Evolutionary conservation across 2,888 invertebrate species (phyloP).

Genomic region (Meloe dianella): DNA sequence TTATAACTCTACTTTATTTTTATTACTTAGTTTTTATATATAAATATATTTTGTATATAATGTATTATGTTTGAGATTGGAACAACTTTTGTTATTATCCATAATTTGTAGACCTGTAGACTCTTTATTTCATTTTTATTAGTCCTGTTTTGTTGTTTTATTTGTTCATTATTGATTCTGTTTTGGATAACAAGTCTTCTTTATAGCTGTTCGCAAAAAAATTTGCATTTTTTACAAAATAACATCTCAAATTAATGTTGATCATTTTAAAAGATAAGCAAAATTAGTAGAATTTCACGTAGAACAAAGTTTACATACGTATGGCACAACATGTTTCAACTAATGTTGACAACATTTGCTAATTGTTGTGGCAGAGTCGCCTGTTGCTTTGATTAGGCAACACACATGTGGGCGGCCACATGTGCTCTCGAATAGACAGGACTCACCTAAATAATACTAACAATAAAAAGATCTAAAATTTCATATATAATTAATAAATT

Average conservation of each 20-base stretch:
- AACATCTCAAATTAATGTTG: not conserved
- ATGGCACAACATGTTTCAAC: too few species aligned
- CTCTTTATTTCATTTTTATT: not conserved
- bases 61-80: not conserved
- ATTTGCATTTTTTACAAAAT: constrained; percentile 2
- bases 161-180: constrained; percentile 3
- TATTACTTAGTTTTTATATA: not conserved
- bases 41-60: constrained; percentile 1
- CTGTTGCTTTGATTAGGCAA: too few species aligned
- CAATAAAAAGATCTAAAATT: too few species aligned
- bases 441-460: too few species aligned
- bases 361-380: too few species aligned
- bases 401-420: too few species aligned
- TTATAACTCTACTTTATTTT: constrained; percentile 3
- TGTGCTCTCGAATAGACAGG: too few species aligned
- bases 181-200: constrained; percentile 1
- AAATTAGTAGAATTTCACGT: not conserved
- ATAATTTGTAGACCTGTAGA: not conserved
- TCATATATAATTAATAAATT: too few species aligned
- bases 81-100: not conserved
- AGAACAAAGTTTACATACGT: too few species aligned
- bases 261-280: not conserved
- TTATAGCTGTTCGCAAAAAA: not conserved
- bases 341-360: too few species aligned
- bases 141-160: not conserved